Evolutionary conservation across 2,797 vertebrate genomes (phyloP).

Genomic region (Sebastes iracundus): DNA sequence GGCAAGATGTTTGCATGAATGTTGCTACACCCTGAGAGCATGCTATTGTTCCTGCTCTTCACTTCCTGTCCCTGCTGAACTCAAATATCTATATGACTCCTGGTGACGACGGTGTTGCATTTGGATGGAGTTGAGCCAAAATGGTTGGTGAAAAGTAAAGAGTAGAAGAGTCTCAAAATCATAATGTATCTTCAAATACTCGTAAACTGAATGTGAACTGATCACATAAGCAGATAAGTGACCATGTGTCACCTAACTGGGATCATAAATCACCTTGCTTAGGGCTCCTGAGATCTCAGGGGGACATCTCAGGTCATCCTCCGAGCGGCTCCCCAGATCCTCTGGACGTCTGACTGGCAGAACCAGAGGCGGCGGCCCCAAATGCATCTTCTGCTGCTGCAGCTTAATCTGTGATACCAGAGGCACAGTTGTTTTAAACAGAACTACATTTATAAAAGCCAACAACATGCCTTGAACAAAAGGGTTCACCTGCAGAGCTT

Average conservation of each 20-base stretch:
- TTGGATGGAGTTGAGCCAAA: neutral
- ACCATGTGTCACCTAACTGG: neutral
- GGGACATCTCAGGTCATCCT: slow-evolving; percentile 81
- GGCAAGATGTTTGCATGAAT: neutral
- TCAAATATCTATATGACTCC: neutral
- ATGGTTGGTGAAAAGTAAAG: neutral
- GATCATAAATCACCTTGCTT: slow-evolving; percentile 76
- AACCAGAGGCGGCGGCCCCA: slow-evolving; percentile 84
- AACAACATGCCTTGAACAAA: neutral
- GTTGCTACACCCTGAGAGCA: neutral
- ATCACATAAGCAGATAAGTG: neutral
- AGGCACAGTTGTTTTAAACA: neutral
- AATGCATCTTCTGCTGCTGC: slow-evolving; percentile 88
- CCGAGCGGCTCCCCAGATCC: slow-evolving; percentile 82
- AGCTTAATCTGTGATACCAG: slow-evolving; percentile 87
- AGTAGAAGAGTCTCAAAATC: neutral
- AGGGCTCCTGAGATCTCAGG: slow-evolving; percentile 76
- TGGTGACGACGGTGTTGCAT: neutral
- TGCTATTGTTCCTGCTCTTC: neutral
- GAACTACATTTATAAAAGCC: neutral
- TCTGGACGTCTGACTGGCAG: slow-evolving; percentile 80
- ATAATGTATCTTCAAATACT: neutral
- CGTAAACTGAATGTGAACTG: neutral
- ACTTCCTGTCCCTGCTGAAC: neutral
- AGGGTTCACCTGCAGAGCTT: slow-evolving; percentile 88